Evolutionary conservation across 2,888 invertebrate genomes (phyloP).

Genomic region (Baronia brevicornis): DNA sequence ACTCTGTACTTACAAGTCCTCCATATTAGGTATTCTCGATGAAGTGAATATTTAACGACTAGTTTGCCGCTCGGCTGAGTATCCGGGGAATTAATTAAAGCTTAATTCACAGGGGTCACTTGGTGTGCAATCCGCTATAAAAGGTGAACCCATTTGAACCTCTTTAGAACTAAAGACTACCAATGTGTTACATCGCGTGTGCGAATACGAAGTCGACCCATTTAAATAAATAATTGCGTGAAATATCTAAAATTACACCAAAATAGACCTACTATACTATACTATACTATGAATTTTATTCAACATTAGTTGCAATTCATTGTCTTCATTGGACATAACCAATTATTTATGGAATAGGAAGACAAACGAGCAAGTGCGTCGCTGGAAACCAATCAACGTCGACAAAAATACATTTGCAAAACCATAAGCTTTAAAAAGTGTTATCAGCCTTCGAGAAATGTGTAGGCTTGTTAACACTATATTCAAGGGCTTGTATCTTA

Average conservation of each 20-base stretch:
- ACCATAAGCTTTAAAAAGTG: no score
- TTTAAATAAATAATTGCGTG: conserved; percentile 22
- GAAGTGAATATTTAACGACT: conserved; percentile 23
- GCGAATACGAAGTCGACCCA: conserved; percentile 16
- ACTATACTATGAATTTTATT: no score
- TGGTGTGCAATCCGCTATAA: conserved; percentile 18
- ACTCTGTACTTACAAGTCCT: neutral
- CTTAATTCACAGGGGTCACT: conserved; percentile 20
- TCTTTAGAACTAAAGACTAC: conserved; percentile 20
- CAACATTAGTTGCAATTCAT: no score
- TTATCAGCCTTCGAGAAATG: no score
- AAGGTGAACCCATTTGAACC: conserved; percentile 22
- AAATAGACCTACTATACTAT: no score
- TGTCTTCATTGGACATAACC: no score
- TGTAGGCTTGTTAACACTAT: no score
- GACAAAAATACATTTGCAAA: no score
- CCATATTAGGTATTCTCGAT: conserved; percentile 10
- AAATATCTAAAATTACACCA: conserved; percentile 10
- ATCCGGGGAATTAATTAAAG: conserved; percentile 27
- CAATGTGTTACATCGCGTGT: conserved; percentile 4
- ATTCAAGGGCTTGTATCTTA: no score
- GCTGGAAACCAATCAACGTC: no score
- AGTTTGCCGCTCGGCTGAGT: conserved; percentile 15
- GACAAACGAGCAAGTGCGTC: no score
- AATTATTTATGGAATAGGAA: no score